Base-by-base conservation (phyloP, 1,140 invertebrate species). In the Neocloeon triangulifer region DNA sequence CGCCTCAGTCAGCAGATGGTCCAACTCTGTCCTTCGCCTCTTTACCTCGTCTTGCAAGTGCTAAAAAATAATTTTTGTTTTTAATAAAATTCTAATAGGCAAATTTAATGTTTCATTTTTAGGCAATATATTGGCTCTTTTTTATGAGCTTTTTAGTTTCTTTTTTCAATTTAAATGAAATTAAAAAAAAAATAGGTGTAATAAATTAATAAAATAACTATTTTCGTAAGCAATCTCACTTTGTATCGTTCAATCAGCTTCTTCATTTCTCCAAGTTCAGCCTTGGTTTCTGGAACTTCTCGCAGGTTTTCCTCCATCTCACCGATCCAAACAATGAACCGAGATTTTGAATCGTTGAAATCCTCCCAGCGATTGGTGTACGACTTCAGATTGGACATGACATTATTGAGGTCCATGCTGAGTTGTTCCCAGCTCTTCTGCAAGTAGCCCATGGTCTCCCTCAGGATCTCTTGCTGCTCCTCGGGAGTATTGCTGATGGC, bases 211-310 rank as follows among this genome's bases (percentile, higher is more conserved):
- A 37, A 6, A 20, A 5, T 25, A 14, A 1, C 22, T 34, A 31
- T 16, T 22, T 18, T 29, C 34, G n/a, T n/a, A n/a, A n/a, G 36
- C 7, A 27, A n/a, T n/a, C n/a, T 30, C 41, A 56, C 55, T 47
- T 54, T 58, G 37, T 73, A 85, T 45, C 79, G 69, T 47, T 92
- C 86, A 2, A 85, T 55, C 14, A 81, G 56, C 0, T 80, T 86
- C 51, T 84, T 86, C 70, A 89, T 86, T 56, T 88, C 82, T 30
- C 79, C 73, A 5, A 86, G 52, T 54, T 88, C 81, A 19, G 77
- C 79, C 43, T 72, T 75, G 1, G 72, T 74, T 26, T 71, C 58
- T 0, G 69, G 62, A 10, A 66, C 54, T 30, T 61, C 56, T 34
- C 67, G 59, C 0, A 85, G 45, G 16, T 54, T 56, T 27, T 62